Percentiles rank a stretch among this genome's conserved stretches.
These are phyloP conservation scores for Strigops habroptila DNA, from an alignment of 2,113 vertebrate genomes.

Conservation along the genomic window DNA sequence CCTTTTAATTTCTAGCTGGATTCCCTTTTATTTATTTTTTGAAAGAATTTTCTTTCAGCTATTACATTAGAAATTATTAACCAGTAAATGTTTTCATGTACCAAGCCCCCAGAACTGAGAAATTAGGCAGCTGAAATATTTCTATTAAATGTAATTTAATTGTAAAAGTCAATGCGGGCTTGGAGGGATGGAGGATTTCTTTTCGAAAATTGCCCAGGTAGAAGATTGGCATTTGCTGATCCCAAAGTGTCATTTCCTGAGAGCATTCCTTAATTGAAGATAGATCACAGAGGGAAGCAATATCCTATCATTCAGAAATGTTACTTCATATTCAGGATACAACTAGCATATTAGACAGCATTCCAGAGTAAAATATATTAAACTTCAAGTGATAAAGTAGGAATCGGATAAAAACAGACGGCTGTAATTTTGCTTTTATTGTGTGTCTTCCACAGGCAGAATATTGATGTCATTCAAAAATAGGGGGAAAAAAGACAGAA, in stretches of 20 bases:
- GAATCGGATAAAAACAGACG: conserved; percentile 68
- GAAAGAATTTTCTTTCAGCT: not conserved
- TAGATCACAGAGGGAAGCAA: conserved; percentile 56
- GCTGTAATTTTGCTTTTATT: conserved; percentile 71
- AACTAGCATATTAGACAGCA: conserved; percentile 63
- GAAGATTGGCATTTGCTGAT: conserved; percentile 71
- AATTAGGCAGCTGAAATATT: conserved; percentile 57
- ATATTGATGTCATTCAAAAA: conserved; percentile 64
- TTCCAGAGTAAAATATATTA: conserved; percentile 70
- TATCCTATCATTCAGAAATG: conserved; percentile 58
- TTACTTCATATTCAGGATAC: conserved; percentile 68
- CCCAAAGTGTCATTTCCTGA: conserved; percentile 63
- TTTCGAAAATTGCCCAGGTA: conserved; percentile 62
- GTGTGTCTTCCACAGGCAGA: conserved; percentile 43
- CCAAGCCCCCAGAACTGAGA: not conserved
- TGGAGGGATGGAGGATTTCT: conserved; percentile 39
- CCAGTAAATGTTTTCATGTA: conserved; percentile 23
- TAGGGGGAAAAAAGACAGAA: not conserved
- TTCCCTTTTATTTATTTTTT: conserved; percentile 48
- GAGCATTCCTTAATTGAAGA: conserved; percentile 64
- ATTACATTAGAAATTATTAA: conserved; percentile 44
- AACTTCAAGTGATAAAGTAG: conserved; percentile 66
- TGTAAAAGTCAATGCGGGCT: conserved; percentile 69
- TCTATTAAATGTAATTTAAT: conserved; percentile 67
- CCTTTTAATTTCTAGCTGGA: conserved; percentile 46